Evolutionary conservation across 2,888 invertebrate species (phyloP).

Genomic region (Stomorhina lunata): DNA sequence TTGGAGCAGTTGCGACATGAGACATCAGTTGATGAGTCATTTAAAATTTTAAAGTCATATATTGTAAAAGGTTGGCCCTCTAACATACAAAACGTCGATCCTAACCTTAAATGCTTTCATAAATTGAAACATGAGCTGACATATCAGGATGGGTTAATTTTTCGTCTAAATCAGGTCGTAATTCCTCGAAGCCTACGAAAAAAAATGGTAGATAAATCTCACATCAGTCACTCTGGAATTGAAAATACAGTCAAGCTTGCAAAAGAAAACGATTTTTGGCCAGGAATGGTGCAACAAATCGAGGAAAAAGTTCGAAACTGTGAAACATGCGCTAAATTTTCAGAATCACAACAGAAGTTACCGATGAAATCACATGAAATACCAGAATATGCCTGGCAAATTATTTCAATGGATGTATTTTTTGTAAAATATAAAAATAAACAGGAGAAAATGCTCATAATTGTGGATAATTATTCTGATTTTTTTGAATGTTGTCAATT

Average conservation of each 20-base stretch:
- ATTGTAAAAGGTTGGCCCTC: too few relatives aligned
- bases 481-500: background rate
- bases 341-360: background rate
- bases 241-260: background rate
- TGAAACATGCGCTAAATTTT: background rate
- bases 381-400: background rate
- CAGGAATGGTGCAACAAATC: background rate
- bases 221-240: conserved; percentile 8
- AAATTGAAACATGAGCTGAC: conserved; percentile 7
- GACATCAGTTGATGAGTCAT: too few relatives aligned
- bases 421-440: background rate
- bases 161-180: background rate
- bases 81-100: background rate
- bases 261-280: background rate
- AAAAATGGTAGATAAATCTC: background rate
- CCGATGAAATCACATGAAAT: background rate
- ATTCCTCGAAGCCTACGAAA: background rate
- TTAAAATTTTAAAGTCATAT: too few relatives aligned
- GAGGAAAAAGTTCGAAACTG: background rate
- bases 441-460: background rate
- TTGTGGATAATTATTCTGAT: background rate
- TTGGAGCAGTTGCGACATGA: too few relatives aligned
- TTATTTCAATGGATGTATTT: conserved; percentile 20
- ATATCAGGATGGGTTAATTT: background rate
- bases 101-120: conserved; percentile 1